A percentile compares a stretch with the other conserved stretches of the same genome.
Evolutionary conservation across 2,888 invertebrate genomes (phyloP).

Genomic region (Prenolepis imparis): DNA sequence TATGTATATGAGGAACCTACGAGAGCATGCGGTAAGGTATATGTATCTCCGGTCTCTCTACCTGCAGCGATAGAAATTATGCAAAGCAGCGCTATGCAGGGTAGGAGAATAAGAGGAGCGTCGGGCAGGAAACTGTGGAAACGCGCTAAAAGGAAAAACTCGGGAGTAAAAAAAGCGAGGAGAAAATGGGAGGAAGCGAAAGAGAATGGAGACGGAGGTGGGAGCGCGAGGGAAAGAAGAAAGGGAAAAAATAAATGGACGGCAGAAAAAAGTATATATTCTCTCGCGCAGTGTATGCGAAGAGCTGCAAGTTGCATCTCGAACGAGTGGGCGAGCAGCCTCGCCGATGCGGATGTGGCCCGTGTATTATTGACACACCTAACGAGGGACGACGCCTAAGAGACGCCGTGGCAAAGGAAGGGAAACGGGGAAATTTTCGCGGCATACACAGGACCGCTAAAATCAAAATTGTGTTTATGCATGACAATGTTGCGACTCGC

Average conservation of each 20-base stretch:
- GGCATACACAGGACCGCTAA: background rate
- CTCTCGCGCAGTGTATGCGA: background rate
- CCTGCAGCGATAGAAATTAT: conserved; percentile 78
- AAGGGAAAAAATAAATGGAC: conserved; percentile 22
- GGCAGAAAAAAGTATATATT: conserved; percentile 25
- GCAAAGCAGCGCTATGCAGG: conserved; percentile 72
- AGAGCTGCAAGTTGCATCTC: conserved; percentile 42
- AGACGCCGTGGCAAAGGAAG: conserved; percentile 3
- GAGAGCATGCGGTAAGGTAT: conserved; percentile 64
- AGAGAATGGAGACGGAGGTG: conserved; percentile 15
- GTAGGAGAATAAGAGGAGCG: conserved; percentile 62
- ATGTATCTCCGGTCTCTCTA: conserved; percentile 64
- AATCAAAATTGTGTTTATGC: conserved; percentile 49
- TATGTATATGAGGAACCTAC: conserved; percentile 54
- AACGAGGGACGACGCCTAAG: conserved; percentile 36
- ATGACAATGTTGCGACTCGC: conserved; percentile 40
- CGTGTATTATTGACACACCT: conserved; percentile 45
- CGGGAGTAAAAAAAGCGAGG: conserved; percentile 11
- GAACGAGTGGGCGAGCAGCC: conserved; percentile 22
- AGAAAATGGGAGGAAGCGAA: conserved; percentile 53
- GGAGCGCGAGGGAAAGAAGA: background rate
- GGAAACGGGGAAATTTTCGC: conserved; percentile 21
- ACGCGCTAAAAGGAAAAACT: conserved; percentile 63
- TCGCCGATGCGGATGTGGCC: conserved; percentile 12
- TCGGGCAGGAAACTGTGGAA: conserved; percentile 56